Base-by-base conservation (phyloP, 2,113 vertebrate species). In the Hystrix cristata region DNA sequence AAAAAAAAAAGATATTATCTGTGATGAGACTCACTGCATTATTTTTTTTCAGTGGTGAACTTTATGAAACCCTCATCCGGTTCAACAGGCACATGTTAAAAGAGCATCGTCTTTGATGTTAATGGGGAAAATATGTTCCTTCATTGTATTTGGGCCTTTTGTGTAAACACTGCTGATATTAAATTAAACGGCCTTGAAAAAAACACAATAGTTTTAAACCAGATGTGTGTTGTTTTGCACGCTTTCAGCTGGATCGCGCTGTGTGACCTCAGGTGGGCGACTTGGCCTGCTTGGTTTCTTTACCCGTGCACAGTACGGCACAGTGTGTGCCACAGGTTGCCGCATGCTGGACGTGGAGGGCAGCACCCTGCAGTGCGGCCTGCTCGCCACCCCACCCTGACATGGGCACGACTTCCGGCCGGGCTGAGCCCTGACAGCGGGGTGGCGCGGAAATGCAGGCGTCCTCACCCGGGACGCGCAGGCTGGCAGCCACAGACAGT, bases 111-210 rank as follows among this genome's bases (percentile, higher is more conserved):
- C 38, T 38, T 38, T 38, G 38, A 38, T 38, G 38, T 38, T 38
- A 38, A 38, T 38, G 38, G 38, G 38, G 38, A 38, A 38, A 38
- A 38, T 38, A 38, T 38, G 38, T 38, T 38, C 38, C 38, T 38
- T 38, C 38, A 38, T 38, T 38, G 38, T 38, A 38, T 38, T 38
- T 38, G 38, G 38, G 38, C 79, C 13, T 98, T 98, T 98, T 99
- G 98, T 99, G 98, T 97, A 98, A 67, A 38, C 96, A 97, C 95
- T 98, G 96, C 95, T 98, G 92, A 91, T 98, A 98, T 98, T 98
- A 97, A 98, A 97, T 96, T 96, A 95, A 98, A 98, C 99, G 98
- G 98, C 99, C 98, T 98, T 98, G 98, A 98, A 98, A 97, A 38
- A 78, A 57, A 85, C 80, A 31, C 62, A 19, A 21, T 27, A 27